Conservation (phyloP, 2,888 invertebrate species). For the Lottia gigantea region DNA sequence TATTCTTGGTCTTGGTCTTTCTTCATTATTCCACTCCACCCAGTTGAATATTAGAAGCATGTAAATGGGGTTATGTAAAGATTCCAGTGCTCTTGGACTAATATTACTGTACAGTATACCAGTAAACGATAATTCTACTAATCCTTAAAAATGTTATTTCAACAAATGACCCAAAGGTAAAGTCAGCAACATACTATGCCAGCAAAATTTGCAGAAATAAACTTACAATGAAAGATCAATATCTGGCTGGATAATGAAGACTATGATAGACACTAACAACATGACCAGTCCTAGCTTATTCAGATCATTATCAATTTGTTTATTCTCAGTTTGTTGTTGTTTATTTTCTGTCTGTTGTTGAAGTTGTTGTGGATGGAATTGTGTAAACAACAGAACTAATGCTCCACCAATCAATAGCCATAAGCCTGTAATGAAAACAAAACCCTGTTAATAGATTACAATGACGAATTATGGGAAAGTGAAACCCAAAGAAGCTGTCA, state of each 20-base stretch:
- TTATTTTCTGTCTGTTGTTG: too few relatives aligned
- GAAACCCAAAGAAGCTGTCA: too few relatives aligned
- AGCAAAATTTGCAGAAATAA: not conserved
- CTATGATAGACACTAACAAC: conserved; percentile 41
- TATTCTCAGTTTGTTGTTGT: too few relatives aligned
- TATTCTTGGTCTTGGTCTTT: too few relatives aligned
- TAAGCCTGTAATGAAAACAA: conserved; percentile 39
- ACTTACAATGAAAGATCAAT: conserved; percentile 45
- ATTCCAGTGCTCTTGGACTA: too few relatives aligned
- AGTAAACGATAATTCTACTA: too few relatives aligned
- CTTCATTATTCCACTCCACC: too few relatives aligned
- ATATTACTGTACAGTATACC: too few relatives aligned
- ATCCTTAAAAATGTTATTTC: not conserved
- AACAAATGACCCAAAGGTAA: not conserved
- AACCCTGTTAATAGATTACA: too few relatives aligned
- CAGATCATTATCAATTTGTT: not conserved
- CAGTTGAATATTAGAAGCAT: too few relatives aligned
- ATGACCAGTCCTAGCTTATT: conserved; percentile 32
- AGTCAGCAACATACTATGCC: not conserved
- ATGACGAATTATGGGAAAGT: too few relatives aligned
- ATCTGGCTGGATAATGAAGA: conserved; percentile 48
- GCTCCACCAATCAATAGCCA: conserved; percentile 50
- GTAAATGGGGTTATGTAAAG: too few relatives aligned
- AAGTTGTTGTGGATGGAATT: conserved; percentile 21
- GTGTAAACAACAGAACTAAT: conserved; percentile 37